Percentiles rank a stretch among this genome's conserved stretches.
Conservation (phyloP, 1,140 invertebrate species). For the Tetranychus cinnabarinus region DNA sequence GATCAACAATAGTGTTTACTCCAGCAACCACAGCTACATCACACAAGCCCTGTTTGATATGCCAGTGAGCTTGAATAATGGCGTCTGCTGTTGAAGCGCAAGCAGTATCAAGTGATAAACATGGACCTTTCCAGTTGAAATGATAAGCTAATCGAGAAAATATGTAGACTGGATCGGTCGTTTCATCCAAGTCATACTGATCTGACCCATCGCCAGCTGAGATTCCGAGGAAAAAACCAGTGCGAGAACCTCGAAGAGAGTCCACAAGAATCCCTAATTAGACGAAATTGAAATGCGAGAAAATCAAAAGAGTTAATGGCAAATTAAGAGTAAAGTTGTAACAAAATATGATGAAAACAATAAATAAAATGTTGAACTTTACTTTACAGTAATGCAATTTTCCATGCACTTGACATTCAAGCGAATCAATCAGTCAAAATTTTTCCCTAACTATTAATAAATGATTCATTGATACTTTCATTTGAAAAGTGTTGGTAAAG, state of each 20-base stretch:
- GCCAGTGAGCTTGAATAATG: constrained; percentile 10
- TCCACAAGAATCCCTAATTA: too few species aligned
- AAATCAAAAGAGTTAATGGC: too few species aligned
- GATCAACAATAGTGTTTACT: constrained; percentile 31
- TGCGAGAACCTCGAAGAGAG: constrained; percentile 38
- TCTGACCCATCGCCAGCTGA: constrained; percentile 42
- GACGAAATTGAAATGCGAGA: too few species aligned
- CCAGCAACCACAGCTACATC: constrained; percentile 57
- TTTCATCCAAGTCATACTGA: constrained; percentile 28
- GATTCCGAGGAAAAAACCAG: constrained; percentile 67
- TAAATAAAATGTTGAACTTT: too few species aligned
- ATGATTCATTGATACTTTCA: too few species aligned
- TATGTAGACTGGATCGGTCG: constrained; percentile 17
- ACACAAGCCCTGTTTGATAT: not conserved
- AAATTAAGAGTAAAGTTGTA: too few species aligned
- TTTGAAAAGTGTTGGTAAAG: too few species aligned
- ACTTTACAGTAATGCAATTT: too few species aligned
- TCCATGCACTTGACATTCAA: too few species aligned
- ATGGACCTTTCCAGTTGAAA: constrained; percentile 69
- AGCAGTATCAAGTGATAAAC: constrained; percentile 74
- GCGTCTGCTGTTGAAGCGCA: constrained; percentile 34
- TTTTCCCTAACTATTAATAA: too few species aligned
- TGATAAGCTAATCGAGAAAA: constrained; percentile 75
- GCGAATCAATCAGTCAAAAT: too few species aligned
- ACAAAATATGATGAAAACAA: too few species aligned